A percentile compares a stretch with the other conserved stretches of the same genome.
phyloP scores from a whole-genome alignment of 1,140 invertebrate genomes.

The Papilio helenus region DNA sequence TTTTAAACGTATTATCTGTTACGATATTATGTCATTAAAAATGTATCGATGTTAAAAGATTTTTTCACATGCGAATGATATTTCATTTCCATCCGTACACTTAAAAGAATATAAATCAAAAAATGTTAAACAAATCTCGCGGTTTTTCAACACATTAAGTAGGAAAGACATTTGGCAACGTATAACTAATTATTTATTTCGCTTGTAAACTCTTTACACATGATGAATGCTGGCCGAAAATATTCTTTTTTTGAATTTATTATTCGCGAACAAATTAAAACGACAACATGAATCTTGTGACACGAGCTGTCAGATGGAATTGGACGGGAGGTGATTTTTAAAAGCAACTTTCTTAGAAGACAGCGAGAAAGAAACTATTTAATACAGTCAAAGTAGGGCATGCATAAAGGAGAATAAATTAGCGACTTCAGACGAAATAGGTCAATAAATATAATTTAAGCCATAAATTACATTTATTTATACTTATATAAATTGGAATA shows the following conservation, averaged over 20 bases:
- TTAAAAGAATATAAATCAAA: constrained; percentile 12
- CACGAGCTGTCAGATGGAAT: constrained; percentile 13
- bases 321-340: constrained; percentile 9
- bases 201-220: constrained; percentile 16
- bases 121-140: not conserved
- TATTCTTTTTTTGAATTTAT: constrained; percentile 7
- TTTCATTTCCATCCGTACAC: not conserved
- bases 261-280: constrained; percentile 24
- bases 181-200: constrained; percentile 12
- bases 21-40: not conserved
- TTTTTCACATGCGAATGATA: not conserved
- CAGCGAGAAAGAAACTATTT: constrained; percentile 19
- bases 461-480: constrained; percentile 22
- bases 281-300: constrained; percentile 22
- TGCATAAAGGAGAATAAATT: constrained; percentile 24
- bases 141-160: constrained; percentile 8
- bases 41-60: not conserved
- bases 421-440: constrained; percentile 21
- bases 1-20: not conserved
- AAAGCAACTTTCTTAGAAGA: constrained; percentile 23
- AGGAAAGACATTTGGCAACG: constrained; percentile 19
- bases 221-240: constrained; percentile 22
- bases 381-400: constrained; percentile 15
- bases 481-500: not conserved
- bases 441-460: constrained; percentile 1